Evolutionary conservation across 2,797 vertebrate species (phyloP), one percentile per base, ranked within the genome.

Genomic region (Pelochelys cantorii): DNA sequence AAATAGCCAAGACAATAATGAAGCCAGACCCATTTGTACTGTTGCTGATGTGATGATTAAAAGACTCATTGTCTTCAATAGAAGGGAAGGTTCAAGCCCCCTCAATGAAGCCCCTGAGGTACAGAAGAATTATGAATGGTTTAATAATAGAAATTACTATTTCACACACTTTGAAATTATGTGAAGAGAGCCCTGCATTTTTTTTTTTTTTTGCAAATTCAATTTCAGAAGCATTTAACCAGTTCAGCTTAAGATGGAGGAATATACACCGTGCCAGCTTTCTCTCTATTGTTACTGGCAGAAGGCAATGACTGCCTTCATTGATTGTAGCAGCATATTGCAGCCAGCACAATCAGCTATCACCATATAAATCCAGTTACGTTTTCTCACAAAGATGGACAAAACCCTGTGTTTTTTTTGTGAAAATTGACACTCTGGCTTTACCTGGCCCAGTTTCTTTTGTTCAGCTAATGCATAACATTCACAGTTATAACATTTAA

Each of bases 161-260:
- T 95, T 95, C 86, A 91, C 94, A 92, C 92, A 85, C 94, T 97
- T 93, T 84, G 93, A 96, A 97, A 97, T 96, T 95, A 95, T 83
- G 89, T 7, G 79, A 91, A 85, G 84, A 91, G 80, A 60, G 83
- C 92, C 82, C 88, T 97, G 86, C 90, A 90, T 96, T 4, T 37
- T 42, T 1, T 42, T 42, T 48, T 48, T 97, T 93, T 96, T 86
- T 94, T 95, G 85, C 90, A 97, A 96, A 97, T 95, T 97, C 93
- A 96, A 93, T 96, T 94, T 95, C 93, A 91, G 83, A 95, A 90
- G 79, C 93, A 89, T 96, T 96, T 95, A 95, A 95, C 93, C 91
- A 92, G 94, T 95, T 96, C 79, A 11, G 83, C 86, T 95, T 91
- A 94, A 94, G 91, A 84, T 88, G 94, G 88, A 95, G 92, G 84